Evolutionary conservation across 2,888 invertebrate species (phyloP).

Genomic region (Pandemis cinnamomeana): DNA sequence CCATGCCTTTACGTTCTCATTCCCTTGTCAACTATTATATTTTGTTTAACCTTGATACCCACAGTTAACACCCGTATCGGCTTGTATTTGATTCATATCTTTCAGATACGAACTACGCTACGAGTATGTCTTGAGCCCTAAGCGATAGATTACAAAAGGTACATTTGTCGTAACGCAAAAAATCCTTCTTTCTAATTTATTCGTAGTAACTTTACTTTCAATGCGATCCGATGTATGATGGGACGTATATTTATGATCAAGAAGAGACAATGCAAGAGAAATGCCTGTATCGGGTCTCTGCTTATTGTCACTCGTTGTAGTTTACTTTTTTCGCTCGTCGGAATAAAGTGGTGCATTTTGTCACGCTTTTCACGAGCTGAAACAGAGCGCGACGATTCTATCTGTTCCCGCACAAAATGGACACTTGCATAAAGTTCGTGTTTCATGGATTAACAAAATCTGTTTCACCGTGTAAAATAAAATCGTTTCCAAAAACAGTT

Average conservation of each 20-base stretch:
- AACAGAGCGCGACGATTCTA: conserved; percentile 76
- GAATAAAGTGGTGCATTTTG: conserved; percentile 58
- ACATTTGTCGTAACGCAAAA: not conserved
- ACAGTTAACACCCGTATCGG: not conserved
- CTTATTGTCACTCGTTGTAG: conserved; percentile 39
- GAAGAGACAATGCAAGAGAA: conserved; percentile 38
- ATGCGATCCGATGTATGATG: conserved; percentile 18
- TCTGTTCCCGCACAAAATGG: conserved; percentile 47
- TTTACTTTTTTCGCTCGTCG: conserved; percentile 45
- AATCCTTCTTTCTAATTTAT: conserved; percentile 28
- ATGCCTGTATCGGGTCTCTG: conserved; percentile 23
- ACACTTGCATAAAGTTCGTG: conserved; percentile 37
- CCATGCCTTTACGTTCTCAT: not conserved
- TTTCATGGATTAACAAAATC: conserved; percentile 39
- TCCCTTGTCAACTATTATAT: not conserved
- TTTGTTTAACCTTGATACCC: conserved; percentile 6
- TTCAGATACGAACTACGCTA: not conserved
- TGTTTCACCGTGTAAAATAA: not conserved
- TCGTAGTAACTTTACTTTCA: conserved; percentile 24
- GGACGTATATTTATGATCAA: conserved; percentile 4
- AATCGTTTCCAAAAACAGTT: conserved; percentile 5
- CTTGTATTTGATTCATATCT: conserved; percentile 5
- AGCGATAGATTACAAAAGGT: not conserved
- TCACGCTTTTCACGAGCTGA: conserved; percentile 74
- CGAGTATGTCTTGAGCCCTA: not conserved